phyloP scores from a whole-genome alignment of 2,888 invertebrate genomes.

The Chrysolina haemoptera region DNA sequence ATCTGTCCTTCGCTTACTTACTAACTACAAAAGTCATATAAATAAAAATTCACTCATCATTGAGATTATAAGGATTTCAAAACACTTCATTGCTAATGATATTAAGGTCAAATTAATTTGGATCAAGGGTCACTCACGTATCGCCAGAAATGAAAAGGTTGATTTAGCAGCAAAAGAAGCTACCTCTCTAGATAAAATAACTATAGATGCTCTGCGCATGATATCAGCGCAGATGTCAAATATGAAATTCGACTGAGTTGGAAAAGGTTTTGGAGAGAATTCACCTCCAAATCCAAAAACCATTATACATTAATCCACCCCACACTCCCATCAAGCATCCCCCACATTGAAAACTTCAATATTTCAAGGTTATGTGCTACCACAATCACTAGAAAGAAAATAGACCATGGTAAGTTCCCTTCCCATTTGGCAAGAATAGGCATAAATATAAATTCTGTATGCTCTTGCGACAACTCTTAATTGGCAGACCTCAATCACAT shows the following conservation, averaged over 20 bases:
- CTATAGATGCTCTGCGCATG: too few species aligned
- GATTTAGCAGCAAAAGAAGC: not conserved
- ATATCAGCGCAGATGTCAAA: not conserved
- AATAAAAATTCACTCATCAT: not conserved
- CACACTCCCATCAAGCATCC: not conserved
- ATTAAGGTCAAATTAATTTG: not conserved
- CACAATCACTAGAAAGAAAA: not conserved
- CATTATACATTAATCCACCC: not conserved
- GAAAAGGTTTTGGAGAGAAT: not conserved
- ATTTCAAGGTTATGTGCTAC: not conserved
- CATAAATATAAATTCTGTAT: not conserved
- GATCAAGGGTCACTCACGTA: too few species aligned
- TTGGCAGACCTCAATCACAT: too few species aligned
- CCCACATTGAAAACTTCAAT: not conserved
- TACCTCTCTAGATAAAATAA: not conserved
- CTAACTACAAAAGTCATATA: not conserved
- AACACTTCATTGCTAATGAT: conserved; percentile 8
- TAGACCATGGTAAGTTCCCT: not conserved
- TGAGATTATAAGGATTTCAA: not conserved
- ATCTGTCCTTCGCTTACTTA: not conserved
- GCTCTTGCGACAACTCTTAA: not conserved
- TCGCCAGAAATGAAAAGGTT: not conserved
- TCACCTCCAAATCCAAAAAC: not conserved
- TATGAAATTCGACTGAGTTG: not conserved
- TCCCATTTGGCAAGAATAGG: not conserved